Evolutionary conservation across 2,113 vertebrate genomes (phyloP), one percentile per base, ranked within the genome.

Genomic region (Hemibagrus wyckioides): DNA sequence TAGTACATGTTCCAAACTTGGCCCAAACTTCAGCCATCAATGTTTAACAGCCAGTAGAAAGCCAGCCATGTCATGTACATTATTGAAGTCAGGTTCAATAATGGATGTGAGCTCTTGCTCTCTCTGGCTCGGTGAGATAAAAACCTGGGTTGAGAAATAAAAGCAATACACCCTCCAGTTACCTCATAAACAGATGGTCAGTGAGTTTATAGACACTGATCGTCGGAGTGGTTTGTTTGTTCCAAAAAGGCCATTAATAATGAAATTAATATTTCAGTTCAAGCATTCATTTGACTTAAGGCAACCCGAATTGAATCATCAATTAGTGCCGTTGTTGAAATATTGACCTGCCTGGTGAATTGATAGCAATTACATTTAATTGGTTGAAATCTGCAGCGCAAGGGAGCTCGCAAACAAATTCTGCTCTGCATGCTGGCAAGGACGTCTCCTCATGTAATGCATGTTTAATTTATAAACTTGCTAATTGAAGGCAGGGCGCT

Each of bases 31-130:
- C 14, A 25, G 6, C 23, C 88, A 88, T 89, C 67, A 86, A 90
- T 92, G 73, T 90, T 92, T 92, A 69, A 91, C n/a, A 28, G 25
- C 39, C 80, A 75, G 33, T 54, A 71, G 86, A 86, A 86, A 90
- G 80, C 44, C 76, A 87, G 71, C 28, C 65, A 56, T 86, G 80
- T 86, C 61, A 11, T 73, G 48, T 82, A 80, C 89, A 90, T 91
- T 88, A 89, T 88, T 90, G 73, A 90, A 76, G 61, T 76, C 61
- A 36, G 48, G 89, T 79, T 57, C 41, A 57, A 65, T 86, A 77
- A 87, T 90, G 52, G 44, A 84, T 67, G 59, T 21, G 25, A 14
- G 69, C 23, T 21, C 71, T 63, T 33, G 41, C 19, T 36, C 54
- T 28, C 48, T 73, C 39, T 25, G 36, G 4, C 25, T 69, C 30